Base-by-base conservation (phyloP, 2,113 vertebrate species). In the Channa argus region DNA sequence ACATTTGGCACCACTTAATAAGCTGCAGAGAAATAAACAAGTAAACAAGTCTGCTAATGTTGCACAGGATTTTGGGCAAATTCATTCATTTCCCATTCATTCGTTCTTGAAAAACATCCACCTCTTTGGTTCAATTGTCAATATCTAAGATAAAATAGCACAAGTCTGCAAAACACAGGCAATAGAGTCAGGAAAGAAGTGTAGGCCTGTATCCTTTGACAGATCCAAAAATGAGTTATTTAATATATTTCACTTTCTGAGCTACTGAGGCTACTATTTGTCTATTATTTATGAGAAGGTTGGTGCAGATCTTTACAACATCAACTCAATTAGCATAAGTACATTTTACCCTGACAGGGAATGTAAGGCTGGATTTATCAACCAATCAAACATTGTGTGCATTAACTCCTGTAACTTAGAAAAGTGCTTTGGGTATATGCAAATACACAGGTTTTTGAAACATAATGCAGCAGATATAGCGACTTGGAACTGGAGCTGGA, bases 111-210 rank as follows among this genome's bases (percentile, higher is more conserved):
- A 71, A 75, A 76, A 44, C 36, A 74, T 66, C 14, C 66, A 63
- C 34, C 63, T 82, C 84, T 89, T 83, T 90, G 86, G 83, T 89
- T 89, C 15, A 14, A 55, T 3, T 43, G 56, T 71, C 36, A 58
- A 56, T 67, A 68, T 70, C 34, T n/a, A 15, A 24, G 37, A 69
- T 38, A 55, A 36, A 60, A 34, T 79, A 64, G 61, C 50, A 64
- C 65, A 53, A 3, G 49, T 36, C 13, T 38, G 47, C 58, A 61
- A 73, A 78, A 70, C 5, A 66, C 49, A 69, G 2, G 24, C 33
- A 52, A 67, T 60, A 64, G 24, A 79, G 39, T 14, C 5, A 62
- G 34, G 45, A 13, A 24, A 52, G 60, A 50, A 4, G 53, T 58
- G 39, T 45, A 33, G 44, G 39, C 52, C 37, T n/a, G 44, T 11